Base-by-base conservation (phyloP, 2,888 invertebrate genomes). In the Empis livida region DNA sequence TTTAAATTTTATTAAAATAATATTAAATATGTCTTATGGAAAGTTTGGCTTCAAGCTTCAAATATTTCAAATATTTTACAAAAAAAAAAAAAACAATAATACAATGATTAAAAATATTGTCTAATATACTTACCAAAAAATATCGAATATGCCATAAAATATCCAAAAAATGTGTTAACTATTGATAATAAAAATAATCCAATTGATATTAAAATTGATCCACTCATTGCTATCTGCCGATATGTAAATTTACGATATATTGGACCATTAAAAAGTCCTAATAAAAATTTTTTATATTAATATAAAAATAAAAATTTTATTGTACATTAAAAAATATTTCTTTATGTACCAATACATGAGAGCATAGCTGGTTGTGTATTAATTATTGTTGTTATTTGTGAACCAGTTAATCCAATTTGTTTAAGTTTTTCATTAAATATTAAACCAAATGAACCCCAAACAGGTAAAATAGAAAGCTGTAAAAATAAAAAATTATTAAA, bases 281-380 rank as follows among this genome's bases (percentile, higher is more conserved):
- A 35, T 35, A 32, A 13, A 40, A 37, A 15, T 14, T 32, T n/a
- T n/a, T n/a, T n/a, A n/a, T n/a, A n/a, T n/a, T n/a, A n/a, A n/a
- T n/a, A 32, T 32, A 2, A 32, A 20, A 20, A 20, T 20, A 20
- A 5, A 20, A 20, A 5, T 20, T 20, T 20, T 20, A 20, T 5
- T 20, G 20, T 20, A 20, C 3, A 5, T 20, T 20, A 5, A 20
- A 20, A 20, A 20, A 13, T 23, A 31, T 16, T 15, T 41, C 20
- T 13, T 15, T 47, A 51, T 60, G 65, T 62, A 72, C 80, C 82
- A 67, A 81, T 78, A 67, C 79, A 78, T 56, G 82, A 76, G 54
- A 76, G 80, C 55, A 82, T 74, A 31, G 84, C 82, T 17, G 78
- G 74, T 71, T 83, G 78, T 58, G 82, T 73, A 67, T 84, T 84